phyloP scores from a whole-genome alignment of 2,888 invertebrate genomes.

The Idaea biselata region DNA sequence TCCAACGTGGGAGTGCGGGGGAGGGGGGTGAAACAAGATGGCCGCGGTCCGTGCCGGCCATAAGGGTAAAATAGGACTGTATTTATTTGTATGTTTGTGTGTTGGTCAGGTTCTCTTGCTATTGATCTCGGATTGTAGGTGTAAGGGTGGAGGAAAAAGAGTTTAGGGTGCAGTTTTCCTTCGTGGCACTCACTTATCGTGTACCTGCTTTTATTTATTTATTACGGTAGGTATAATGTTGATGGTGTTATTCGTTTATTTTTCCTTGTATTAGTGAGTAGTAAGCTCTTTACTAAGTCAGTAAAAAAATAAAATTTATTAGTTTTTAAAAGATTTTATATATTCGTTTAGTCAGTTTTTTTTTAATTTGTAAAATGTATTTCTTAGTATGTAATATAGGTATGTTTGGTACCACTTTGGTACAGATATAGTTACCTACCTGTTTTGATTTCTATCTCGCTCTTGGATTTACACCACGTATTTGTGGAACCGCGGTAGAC shows the following conservation, averaged over 20 bases:
- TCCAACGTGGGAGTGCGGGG: constrained; percentile 69
- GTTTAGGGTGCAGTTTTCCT: constrained; percentile 1
- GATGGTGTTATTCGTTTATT: not conserved
- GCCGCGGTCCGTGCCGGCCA: constrained; percentile 76
- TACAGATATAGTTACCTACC: no score
- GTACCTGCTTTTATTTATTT: constrained; percentile 12
- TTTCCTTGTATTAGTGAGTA: not conserved
- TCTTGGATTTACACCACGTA: no score
- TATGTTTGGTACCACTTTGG: no score
- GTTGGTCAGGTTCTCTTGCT: constrained; percentile 60
- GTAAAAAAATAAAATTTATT: no score
- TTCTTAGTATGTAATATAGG: no score
- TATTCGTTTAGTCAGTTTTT: no score
- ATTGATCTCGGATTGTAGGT: constrained; percentile 51
- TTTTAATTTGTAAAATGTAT: no score
- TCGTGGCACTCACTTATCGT: constrained; percentile 3
- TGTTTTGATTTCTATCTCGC: no score
- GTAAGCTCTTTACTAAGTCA: no score
- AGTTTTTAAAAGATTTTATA: no score
- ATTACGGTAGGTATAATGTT: not conserved
- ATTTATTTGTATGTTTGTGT: constrained; percentile 67
- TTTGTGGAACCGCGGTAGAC: no score
- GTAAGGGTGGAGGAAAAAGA: not conserved
- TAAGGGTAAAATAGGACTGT: constrained; percentile 78
- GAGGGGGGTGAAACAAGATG: constrained; percentile 72